Base-by-base conservation (phyloP, 2,888 invertebrate genomes). In the Plebejus anna region DNA sequence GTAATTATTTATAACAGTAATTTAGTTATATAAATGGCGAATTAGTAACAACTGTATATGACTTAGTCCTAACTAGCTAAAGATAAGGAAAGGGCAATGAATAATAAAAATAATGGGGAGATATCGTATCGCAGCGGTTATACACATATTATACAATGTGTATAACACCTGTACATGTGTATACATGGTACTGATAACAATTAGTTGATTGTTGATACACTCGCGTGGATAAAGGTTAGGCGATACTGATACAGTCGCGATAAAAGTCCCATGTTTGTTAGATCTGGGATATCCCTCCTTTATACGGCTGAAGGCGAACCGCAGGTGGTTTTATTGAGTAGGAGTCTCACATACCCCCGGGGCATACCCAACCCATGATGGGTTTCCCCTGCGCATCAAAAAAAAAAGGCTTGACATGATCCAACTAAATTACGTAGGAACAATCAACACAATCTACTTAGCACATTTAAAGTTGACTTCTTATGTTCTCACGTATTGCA, bases 41-140 rank as follows among this genome's bases (percentile, higher is more conserved):
- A 72, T 72, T 51, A 5, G 22, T 22, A 47, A 11, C 13, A 28
- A 72, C 51, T 51, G 28, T n/a, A 16, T 11, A 22, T 13, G 28
- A 47, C n/a, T 42, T 28, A 6, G 22, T 11, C 42, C 42, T 72
- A 72, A 72, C 72, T 51, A 51, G 47, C 42, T 22, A 1, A 2
- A 72, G 72, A 72, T 72, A 72, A 72, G 51, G 4, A 72, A 72
- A 72, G 72, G 72, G 72, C 72, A 72, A 32, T 47, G 51, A 72
- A 47, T 71, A 71, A 71, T 71, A 71, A 72, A 72, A 72, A 28
- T 28, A 51, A 72, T 72, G 51, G 28, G 13, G 11, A 11, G 47
- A 51, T 42, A 71, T 71, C 13, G 42, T 11, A 51, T 22, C 72
- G 72, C 22, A 51, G 51, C 28, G 28, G 47, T 51, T 72, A 51